Evolutionary conservation across 2,888 invertebrate genomes (phyloP).

Genomic region (Noctua janthe): DNA sequence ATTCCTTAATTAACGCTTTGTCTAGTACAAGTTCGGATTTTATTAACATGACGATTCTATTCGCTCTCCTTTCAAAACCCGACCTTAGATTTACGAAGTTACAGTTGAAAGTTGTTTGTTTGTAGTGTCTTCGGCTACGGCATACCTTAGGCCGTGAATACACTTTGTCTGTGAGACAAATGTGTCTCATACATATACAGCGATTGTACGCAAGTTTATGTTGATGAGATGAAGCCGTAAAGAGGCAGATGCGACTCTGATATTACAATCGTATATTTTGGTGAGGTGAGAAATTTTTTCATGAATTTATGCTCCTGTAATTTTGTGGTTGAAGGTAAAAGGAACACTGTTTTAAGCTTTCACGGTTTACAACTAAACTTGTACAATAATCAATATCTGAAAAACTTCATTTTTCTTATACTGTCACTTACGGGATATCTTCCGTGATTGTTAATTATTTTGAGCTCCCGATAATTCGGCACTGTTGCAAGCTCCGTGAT

Average conservation of each 20-base stretch:
- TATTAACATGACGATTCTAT: constrained; percentile 74
- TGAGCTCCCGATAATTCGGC: too few species aligned
- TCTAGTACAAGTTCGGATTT: constrained; percentile 75
- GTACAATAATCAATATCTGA: too few species aligned
- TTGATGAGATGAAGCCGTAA: constrained; percentile 66
- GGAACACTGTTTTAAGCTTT: too few species aligned
- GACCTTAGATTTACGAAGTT: constrained; percentile 25
- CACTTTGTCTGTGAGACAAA: constrained; percentile 81
- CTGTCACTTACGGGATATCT: too few species aligned
- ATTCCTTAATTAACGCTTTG: constrained; percentile 78
- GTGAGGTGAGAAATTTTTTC: constrained; percentile 24
- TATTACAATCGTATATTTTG: constrained; percentile 54
- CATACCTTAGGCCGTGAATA: constrained; percentile 77
- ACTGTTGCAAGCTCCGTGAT: too few species aligned
- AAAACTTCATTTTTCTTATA: too few species aligned
- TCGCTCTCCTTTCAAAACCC: constrained; percentile 15
- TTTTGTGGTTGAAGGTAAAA: neutral
- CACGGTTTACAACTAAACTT: too few species aligned
- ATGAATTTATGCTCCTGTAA: constrained; percentile 26
- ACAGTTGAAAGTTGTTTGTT: constrained; percentile 47
- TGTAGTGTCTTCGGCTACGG: constrained; percentile 50
- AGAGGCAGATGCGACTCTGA: constrained; percentile 66
- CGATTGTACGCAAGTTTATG: constrained; percentile 70
- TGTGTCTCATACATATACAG: constrained; percentile 78
- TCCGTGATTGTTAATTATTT: too few species aligned